These are phyloP conservation scores for Clepsis dumicolana DNA, from an alignment of 2,888 invertebrate genomes.

Conservation along the genomic window DNA sequence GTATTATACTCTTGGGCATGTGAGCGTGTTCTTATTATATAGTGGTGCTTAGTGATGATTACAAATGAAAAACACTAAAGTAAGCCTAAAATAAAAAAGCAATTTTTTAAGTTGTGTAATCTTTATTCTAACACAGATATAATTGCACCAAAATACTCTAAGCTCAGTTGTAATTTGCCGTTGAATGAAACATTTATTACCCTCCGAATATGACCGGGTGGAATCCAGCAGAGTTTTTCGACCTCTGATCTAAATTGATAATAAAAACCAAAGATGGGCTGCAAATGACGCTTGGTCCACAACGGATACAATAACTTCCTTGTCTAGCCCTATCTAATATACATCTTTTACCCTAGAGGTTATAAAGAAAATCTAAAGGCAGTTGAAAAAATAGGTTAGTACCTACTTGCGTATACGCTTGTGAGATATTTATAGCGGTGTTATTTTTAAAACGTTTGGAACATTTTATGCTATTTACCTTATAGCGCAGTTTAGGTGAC, in stretches of 20 bases:
- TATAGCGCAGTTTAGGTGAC: too few relatives aligned
- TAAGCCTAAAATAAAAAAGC: too few relatives aligned
- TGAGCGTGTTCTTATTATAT: too few relatives aligned
- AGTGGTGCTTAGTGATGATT: too few relatives aligned
- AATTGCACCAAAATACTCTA: too few relatives aligned
- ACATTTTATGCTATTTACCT: too few relatives aligned
- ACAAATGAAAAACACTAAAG: too few relatives aligned
- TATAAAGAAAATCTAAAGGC: conserved; percentile 2
- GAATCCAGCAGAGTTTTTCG: background rate
- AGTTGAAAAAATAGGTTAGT: background rate
- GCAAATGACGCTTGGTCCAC: background rate
- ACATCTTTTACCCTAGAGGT: background rate
- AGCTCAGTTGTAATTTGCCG: too few relatives aligned
- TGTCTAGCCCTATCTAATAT: background rate
- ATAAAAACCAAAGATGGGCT: background rate
- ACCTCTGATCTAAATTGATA: conserved; percentile 10
- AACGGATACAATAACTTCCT: background rate
- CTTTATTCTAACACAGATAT: too few relatives aligned
- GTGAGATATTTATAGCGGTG: too few relatives aligned
- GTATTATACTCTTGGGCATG: background rate
- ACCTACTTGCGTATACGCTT: too few relatives aligned
- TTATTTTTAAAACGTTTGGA: background rate
- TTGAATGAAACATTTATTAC: background rate
- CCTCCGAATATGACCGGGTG: background rate
- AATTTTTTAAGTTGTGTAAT: too few relatives aligned